Conservation (phyloP, 2,797 vertebrate genomes). For the Amblyopsis hoosieri region DNA sequence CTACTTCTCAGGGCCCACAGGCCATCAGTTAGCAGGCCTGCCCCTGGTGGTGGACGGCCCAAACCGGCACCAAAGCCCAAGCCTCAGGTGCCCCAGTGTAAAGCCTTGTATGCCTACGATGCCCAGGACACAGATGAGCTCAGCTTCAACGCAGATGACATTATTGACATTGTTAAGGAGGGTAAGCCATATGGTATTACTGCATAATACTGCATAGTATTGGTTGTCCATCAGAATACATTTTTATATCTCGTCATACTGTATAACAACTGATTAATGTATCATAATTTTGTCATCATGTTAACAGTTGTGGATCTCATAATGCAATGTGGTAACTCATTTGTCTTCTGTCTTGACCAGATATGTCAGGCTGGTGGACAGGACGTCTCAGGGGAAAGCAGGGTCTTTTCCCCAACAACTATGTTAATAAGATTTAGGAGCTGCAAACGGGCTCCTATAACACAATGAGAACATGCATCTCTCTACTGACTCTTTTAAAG, state of each 20-base stretch:
- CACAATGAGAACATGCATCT: slow-evolving; percentile 31
- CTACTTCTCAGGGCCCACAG: slow-evolving; percentile 80
- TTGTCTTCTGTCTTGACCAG: slow-evolving; percentile 61
- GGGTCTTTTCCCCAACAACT: slow-evolving; percentile 98
- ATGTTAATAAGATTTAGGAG: slow-evolving; percentile 91
- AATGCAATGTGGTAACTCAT: not conserved
- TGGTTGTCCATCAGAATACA: too few relatives aligned
- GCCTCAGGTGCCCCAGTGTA: slow-evolving; percentile 96
- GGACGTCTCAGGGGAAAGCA: slow-evolving; percentile 95
- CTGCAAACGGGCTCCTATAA: slow-evolving; percentile 28
- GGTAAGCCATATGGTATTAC: slow-evolving; percentile 69
- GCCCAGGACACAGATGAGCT: slow-evolving; percentile 98
- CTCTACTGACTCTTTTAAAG: slow-evolving; percentile 27
- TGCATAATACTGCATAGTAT: not conserved
- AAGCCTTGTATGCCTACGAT: slow-evolving; percentile 94
- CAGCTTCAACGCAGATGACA: slow-evolving; percentile 94
- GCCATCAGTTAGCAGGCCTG: slow-evolving; percentile 83
- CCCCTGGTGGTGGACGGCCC: slow-evolving; percentile 90
- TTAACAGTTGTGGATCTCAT: not conserved
- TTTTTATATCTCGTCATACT: too few relatives aligned
- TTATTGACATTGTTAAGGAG: slow-evolving; percentile 95
- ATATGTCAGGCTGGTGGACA: slow-evolving; percentile 96
- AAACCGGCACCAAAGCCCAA: slow-evolving; percentile 97
- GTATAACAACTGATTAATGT: too few relatives aligned
- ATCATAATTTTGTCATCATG: not conserved